Base-by-base conservation (phyloP, 1,140 invertebrate genomes). In the Myzus persicae region DNA sequence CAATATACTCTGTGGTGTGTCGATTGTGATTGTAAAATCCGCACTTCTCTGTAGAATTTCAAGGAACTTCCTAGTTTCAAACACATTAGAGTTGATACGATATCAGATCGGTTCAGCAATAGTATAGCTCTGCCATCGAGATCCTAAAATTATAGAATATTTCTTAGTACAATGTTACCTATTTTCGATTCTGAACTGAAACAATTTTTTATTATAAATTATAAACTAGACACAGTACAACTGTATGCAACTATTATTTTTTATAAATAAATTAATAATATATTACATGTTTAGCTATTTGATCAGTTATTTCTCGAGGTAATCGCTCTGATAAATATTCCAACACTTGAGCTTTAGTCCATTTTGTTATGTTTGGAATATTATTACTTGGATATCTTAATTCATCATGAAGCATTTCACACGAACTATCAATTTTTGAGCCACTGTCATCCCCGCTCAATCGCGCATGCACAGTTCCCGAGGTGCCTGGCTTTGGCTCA, bases 11-110 rank as follows among this genome's bases (percentile, higher is more conserved):
- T 38, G 36, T 38, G 2, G 9, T 31, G 26, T 38, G n/a, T 51
- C 38, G 42, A 84, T 48, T 84, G 67, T 14, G 91, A 26, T n/a
- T 92, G 91, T 92, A 92, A 38, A 51, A 92, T 92, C 6, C 91
- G n/a, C 26, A 92, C n/a, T 92, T 84, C 14, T 92, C 84, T 36
- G 44, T 84, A 92, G 22, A 92, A 40, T 36, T 51, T 82, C 46
- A 92, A 24, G 3, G 91, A 76, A 31, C 0, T 9, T 48, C 91
- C 91, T n/a, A 92, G 91, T 48, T 51, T 82, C 36, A 92, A 51
- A 31, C 31, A 31, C 76, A 92, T 51, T n/a, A n/a, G n/a, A 4
- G n/a, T 42, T 67, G 31, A 38, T 9, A 46, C 31, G 1, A 92
- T 82, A 40, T 92, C 46, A 31, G 20, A 2, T 14, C 91, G 40